Conservation (phyloP, 2,113 vertebrate genomes). For the Narcine bancroftii region DNA sequence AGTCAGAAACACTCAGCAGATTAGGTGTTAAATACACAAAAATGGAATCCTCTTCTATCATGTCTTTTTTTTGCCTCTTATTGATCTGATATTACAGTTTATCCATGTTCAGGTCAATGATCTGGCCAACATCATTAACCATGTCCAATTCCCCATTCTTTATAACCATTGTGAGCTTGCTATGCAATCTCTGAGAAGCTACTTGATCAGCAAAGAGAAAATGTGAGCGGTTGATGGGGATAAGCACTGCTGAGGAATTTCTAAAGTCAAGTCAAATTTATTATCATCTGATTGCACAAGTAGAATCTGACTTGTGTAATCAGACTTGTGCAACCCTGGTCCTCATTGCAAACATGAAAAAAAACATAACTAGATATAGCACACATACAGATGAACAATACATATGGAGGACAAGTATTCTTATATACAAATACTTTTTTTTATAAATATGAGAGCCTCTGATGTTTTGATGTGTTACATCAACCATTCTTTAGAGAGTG, state of each 20-base stretch:
- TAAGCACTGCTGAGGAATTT: too few species aligned
- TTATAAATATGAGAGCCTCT: too few species aligned
- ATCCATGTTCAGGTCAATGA: background rate
- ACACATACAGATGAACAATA: too few species aligned
- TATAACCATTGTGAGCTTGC: background rate
- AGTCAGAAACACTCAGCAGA: background rate
- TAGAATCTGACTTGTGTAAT: too few species aligned
- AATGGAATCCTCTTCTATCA: background rate
- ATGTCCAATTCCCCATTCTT: background rate
- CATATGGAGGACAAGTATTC: too few species aligned
- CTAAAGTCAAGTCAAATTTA: too few species aligned
- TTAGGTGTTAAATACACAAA: background rate
- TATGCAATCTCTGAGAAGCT: background rate
- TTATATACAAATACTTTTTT: too few species aligned
- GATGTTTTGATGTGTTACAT: background rate
- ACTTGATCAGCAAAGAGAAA: background rate
- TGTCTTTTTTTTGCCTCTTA: background rate
- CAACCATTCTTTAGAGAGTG: background rate
- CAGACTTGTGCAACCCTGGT: too few species aligned
- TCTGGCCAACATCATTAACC: background rate
- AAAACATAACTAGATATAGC: too few species aligned
- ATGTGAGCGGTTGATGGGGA: too few species aligned
- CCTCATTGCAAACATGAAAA: too few species aligned
- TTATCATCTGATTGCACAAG: too few species aligned
- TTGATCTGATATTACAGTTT: background rate